Evolutionary conservation across 2,113 vertebrate genomes (phyloP).

Genomic region (Echinops telfairi): DNA sequence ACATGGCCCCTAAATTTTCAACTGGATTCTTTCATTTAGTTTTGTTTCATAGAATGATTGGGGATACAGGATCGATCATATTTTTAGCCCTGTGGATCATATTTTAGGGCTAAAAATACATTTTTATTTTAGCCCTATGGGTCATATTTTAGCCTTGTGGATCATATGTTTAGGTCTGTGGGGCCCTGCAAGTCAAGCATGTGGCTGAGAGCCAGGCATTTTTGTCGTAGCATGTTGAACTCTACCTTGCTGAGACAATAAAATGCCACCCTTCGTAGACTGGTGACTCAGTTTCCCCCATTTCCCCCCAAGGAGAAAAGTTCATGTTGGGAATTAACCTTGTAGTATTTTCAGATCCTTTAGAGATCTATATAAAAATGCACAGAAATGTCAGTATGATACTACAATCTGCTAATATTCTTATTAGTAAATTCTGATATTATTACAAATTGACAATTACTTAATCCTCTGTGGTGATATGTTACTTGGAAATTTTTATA

Average conservation of each 20-base stretch:
- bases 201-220: not conserved
- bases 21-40: not conserved
- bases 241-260: not conserved
- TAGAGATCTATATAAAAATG: not conserved
- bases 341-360: not conserved
- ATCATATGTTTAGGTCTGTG: too few species aligned
- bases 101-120: too few species aligned
- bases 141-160: too few species aligned
- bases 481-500: not conserved
- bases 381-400: not conserved
- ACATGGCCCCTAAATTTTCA: constrained; percentile 32
- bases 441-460: not conserved
- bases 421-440: not conserved
- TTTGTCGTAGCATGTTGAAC: not conserved
- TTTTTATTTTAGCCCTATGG: too few species aligned
- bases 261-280: not conserved
- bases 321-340: not conserved
- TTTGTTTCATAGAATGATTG: constrained; percentile 13
- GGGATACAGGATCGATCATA: too few species aligned
- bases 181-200: not conserved
- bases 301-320: constrained; percentile 8
- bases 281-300: constrained; percentile 7
- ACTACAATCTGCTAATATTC: not conserved
- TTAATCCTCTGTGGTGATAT: not conserved
- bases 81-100: too few species aligned